Conservation (phyloP, 2,113 vertebrate genomes). For the Sphaerodactylus townsendi region DNA sequence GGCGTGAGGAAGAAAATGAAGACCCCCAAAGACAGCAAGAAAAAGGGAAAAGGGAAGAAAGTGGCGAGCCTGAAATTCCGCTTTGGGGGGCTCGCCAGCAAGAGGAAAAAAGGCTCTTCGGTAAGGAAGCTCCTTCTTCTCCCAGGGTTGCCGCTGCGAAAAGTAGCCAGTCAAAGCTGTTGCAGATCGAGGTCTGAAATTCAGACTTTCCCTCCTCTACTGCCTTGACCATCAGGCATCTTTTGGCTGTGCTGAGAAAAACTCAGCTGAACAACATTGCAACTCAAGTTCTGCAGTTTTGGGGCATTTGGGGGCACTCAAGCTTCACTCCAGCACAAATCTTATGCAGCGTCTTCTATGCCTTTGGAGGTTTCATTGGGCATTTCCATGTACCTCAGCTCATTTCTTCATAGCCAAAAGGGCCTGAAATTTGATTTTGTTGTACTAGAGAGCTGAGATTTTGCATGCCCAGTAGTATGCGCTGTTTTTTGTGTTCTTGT, state of each 20-base stretch:
- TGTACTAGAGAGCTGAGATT: too few species aligned
- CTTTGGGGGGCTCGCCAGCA: conserved; percentile 84
- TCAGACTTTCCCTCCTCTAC: not conserved
- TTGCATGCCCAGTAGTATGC: too few species aligned
- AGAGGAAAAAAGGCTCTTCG: conserved; percentile 95
- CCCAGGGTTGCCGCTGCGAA: too few species aligned
- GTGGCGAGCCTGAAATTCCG: conserved; percentile 84
- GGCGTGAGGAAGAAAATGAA: conserved; percentile 91
- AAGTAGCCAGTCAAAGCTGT: not conserved
- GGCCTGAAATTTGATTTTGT: too few species aligned
- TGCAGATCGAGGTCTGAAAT: not conserved
- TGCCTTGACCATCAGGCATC: not conserved
- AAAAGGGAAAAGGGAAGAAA: conserved; percentile 92
- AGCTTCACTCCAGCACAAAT: too few species aligned
- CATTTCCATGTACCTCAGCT: too few species aligned
- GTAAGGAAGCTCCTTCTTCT: conserved; percentile 65
- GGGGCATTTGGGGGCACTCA: too few species aligned
- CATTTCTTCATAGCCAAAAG: too few species aligned
- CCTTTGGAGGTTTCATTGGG: too few species aligned
- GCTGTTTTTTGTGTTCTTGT: not conserved
- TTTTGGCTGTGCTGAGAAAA: not conserved
- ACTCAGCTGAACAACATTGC: too few species aligned
- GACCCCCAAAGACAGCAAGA: conserved; percentile 87
- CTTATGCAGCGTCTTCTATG: too few species aligned
- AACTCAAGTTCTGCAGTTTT: too few species aligned